phyloP scores from a whole-genome alignment of 2,113 vertebrate genomes.

The Hymenochirus boettgeri region DNA sequence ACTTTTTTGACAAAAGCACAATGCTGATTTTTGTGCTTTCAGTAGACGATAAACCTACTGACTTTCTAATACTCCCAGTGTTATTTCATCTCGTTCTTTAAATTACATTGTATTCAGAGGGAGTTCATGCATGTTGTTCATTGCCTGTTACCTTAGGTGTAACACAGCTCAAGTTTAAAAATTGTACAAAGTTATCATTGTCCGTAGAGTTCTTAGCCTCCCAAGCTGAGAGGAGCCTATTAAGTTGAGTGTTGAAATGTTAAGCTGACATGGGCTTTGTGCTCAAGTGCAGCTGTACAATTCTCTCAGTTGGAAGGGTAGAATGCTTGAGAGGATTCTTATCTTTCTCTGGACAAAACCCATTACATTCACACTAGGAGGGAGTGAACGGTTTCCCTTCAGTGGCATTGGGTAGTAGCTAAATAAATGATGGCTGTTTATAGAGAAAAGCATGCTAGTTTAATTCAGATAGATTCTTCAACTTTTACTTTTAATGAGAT shows the following conservation, averaged over 20 bases:
- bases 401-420: conserved; percentile 7
- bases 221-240: conserved; percentile 60
- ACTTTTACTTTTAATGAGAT: not conserved
- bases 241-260: conserved; percentile 54
- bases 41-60: too few species aligned
- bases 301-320: conserved; percentile 50
- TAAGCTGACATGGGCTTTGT: conserved; percentile 49
- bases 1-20: too few species aligned
- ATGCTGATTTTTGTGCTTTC: too few species aligned
- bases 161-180: conserved; percentile 9
- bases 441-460: conserved; percentile 7
- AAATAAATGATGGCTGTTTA: conserved; percentile 26
- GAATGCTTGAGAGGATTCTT: conserved; percentile 50
- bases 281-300: conserved; percentile 48
- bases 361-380: conserved; percentile 54
- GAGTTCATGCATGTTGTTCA: not conserved
- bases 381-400: conserved; percentile 50
- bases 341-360: conserved; percentile 56
- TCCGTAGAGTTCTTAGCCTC: conserved; percentile 30
- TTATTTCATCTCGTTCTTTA: too few species aligned
- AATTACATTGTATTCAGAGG: not conserved
- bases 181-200: conserved; percentile 30
- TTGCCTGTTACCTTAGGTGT: not conserved
- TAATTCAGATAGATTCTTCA: conserved; percentile 7
- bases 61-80: too few species aligned